A percentile compares a stretch with the other conserved stretches of the same genome.
Evolutionary conservation across 1,140 invertebrate species (phyloP).

Genomic region (Ctenoplectra terminalis): DNA sequence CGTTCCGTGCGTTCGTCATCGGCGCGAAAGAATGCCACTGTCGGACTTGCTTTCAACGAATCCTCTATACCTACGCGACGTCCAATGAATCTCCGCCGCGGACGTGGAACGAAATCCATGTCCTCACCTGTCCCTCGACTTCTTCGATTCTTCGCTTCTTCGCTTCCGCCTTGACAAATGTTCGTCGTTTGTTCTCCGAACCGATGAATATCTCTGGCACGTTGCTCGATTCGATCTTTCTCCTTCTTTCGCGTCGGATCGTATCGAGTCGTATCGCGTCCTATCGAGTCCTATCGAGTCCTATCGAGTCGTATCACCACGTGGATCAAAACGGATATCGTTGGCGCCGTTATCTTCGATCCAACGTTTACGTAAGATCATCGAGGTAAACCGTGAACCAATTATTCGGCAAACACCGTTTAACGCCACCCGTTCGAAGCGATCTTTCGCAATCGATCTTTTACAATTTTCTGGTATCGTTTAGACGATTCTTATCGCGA

Average conservation of each 20-base stretch:
- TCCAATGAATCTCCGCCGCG: slow-evolving; percentile 40
- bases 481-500: slow-evolving; percentile 49
- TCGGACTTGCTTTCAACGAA: slow-evolving; percentile 48
- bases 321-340: neutral
- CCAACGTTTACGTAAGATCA: neutral
- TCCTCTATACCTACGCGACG: slow-evolving; percentile 29
- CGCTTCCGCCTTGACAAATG: slow-evolving; percentile 56
- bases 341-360: neutral
- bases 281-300: too few relatives aligned
- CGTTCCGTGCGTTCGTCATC: slow-evolving; percentile 67
- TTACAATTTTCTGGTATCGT: slow-evolving; percentile 12
- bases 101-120: slow-evolving; percentile 50
- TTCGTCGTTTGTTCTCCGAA: slow-evolving; percentile 18
- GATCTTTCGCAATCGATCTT: neutral
- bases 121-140: slow-evolving; percentile 23
- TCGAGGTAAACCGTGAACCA: neutral
- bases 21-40: slow-evolving; percentile 54
- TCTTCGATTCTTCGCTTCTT: slow-evolving; percentile 29
- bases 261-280: accelerated
- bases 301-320: neutral
- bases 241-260: too few relatives aligned
- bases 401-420: slow-evolving; percentile 9
- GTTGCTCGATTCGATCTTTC: neutral
- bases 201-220: neutral
- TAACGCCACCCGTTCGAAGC: neutral